Percentiles rank a stretch among this genome's conserved stretches.
phyloP scores from a whole-genome alignment of 2,888 invertebrate genomes.

The Arrhopalites spinosus region DNA sequence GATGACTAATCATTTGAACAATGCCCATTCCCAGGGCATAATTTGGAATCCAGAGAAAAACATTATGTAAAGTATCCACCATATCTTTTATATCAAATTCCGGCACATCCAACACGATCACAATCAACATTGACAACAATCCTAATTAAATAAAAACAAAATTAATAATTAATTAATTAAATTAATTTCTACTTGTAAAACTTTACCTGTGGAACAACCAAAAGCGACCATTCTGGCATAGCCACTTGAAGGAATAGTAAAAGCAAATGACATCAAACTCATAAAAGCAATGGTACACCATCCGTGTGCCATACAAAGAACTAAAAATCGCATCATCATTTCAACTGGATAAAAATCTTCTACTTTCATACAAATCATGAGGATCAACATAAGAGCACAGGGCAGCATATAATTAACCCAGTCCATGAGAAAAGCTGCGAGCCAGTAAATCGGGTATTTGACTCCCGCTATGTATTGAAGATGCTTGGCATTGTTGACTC shows the following conservation, averaged over 20 bases:
- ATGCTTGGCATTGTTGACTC: conserved; percentile 71
- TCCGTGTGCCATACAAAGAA: conserved; percentile 69
- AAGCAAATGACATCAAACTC: conserved; percentile 67
- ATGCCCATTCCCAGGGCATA: conserved; percentile 65
- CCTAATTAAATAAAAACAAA: conserved; percentile 62
- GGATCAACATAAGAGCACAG: conserved; percentile 65
- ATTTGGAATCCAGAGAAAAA: conserved; percentile 74
- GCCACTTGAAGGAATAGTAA: conserved; percentile 74
- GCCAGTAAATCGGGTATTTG: conserved; percentile 71
- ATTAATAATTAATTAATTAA: not conserved
- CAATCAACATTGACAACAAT: conserved; percentile 71
- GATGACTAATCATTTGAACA: conserved; percentile 48
- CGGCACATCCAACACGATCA: conserved; percentile 70
- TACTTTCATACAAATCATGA: conserved; percentile 60
- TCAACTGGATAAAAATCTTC: conserved; percentile 42
- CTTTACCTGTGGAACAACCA: conserved; percentile 74
- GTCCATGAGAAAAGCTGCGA: conserved; percentile 71
- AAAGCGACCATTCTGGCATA: conserved; percentile 74
- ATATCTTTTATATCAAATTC: conserved; percentile 66
- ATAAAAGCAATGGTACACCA: conserved; percentile 71
- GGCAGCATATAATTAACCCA: conserved; percentile 68
- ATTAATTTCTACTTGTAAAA: not conserved
- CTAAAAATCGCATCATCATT: conserved; percentile 38
- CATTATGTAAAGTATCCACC: conserved; percentile 67
- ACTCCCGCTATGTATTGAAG: conserved; percentile 75